Percentiles rank a stretch among this genome's conserved stretches.
Conservation (phyloP, 2,888 invertebrate genomes). For the Eristalis pertinax region DNA sequence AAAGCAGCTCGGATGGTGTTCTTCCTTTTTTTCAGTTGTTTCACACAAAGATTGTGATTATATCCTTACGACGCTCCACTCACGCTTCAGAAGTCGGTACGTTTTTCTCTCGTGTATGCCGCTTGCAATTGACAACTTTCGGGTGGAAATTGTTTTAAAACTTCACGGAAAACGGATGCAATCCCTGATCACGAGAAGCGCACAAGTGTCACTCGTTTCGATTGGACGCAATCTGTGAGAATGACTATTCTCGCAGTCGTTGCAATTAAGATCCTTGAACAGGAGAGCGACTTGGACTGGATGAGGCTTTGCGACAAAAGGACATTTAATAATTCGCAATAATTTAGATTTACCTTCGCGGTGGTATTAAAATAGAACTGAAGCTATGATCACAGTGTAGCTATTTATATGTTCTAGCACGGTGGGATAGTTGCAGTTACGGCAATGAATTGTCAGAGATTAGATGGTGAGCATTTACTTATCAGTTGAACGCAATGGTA, state of each 20-base stretch:
- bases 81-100: neutral
- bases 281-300: neutral
- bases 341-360: conserved; percentile 20
- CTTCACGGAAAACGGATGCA: neutral
- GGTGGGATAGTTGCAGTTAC: conserved; percentile 47
- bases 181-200: neutral
- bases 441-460: conserved; percentile 32
- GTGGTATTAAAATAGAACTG: conserved; percentile 36
- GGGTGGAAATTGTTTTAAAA: neutral
- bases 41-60: neutral
- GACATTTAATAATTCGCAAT: conserved; percentile 12
- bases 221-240: neutral
- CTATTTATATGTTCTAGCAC: conserved; percentile 56
- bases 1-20: conserved; percentile 24
- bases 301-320: neutral
- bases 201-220: neutral
- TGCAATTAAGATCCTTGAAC: neutral
- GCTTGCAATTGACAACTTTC: conserved; percentile 15
- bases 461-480: conserved; percentile 45
- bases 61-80: neutral
- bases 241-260: neutral
- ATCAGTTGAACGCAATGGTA: conserved; percentile 51
- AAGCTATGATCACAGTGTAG: conserved; percentile 29
- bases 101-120: neutral
- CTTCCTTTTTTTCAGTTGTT: neutral